These are phyloP conservation scores for Dolomedes plantarius DNA, from an alignment of 2,888 invertebrate species.

Conservation along the genomic window DNA sequence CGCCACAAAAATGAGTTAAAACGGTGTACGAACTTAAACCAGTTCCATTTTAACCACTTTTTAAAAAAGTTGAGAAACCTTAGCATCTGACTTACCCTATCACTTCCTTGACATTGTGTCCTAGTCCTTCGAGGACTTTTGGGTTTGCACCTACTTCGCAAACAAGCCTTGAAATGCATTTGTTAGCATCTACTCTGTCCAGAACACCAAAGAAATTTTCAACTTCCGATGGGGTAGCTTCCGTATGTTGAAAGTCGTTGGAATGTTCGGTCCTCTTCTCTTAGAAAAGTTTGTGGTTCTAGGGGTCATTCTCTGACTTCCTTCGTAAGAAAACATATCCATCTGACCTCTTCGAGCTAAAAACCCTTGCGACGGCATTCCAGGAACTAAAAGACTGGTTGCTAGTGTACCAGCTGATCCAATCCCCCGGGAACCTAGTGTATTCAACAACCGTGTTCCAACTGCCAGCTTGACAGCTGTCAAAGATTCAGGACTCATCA, in stretches of 20 bases:
- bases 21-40: too few species aligned
- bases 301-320: slow-evolving; percentile 4
- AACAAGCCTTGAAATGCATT: slow-evolving; percentile 59
- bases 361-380: neutral
- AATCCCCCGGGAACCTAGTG: slow-evolving; percentile 23
- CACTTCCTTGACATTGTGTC: slow-evolving; percentile 59
- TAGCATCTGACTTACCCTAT: slow-evolving; percentile 63
- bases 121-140: slow-evolving; percentile 53
- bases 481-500: slow-evolving; percentile 30
- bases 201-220: slow-evolving; percentile 66
- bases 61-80: too few species aligned
- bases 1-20: too few species aligned
- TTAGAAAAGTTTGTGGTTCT: slow-evolving; percentile 55
- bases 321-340: neutral
- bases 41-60: too few species aligned
- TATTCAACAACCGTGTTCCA: slow-evolving; percentile 43
- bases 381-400: slow-evolving; percentile 19
- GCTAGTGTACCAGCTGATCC: slow-evolving; percentile 28
- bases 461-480: slow-evolving; percentile 52
- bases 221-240: slow-evolving; percentile 51
- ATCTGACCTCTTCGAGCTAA: neutral
- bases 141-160: slow-evolving; percentile 62
- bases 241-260: slow-evolving; percentile 51
- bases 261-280: slow-evolving; percentile 62
- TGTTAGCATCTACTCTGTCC: slow-evolving; percentile 60